Evolutionary conservation across 2,113 vertebrate genomes (phyloP), one percentile per base, ranked within the genome.

Genomic region (Cacatua alba): DNA sequence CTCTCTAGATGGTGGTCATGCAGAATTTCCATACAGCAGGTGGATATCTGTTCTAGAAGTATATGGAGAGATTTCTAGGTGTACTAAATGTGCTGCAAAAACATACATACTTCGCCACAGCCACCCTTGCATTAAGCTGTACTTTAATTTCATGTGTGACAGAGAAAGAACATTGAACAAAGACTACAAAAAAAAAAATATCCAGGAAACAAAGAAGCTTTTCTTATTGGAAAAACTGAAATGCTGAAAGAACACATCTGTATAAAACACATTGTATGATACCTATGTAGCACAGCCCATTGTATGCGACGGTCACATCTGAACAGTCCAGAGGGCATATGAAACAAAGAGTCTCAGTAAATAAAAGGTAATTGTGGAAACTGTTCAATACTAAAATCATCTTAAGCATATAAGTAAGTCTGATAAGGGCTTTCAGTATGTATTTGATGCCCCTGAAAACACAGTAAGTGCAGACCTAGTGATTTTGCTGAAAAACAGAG

Each of bases 61-160:
- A 37, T 6, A 35, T 12, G 24, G 31, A 83, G 20, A 79, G 4
- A 69, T 62, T 68, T 78, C 65, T 35, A 84, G 14, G 31, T 2
- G 0, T 55, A 28, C 20, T 53, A 21, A 17, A 24, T 28, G 16
- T 28, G 12, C 55, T 53, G 53, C 37, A 82, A 84, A 29, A 29
- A 4, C 26, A n/a, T 6, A 23, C 10, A 13, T 63, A 62, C 19
- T 28, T 24, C 0, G 1, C 24, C 18, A 72, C 4, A 2, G 8
- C 15, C 10, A 29, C 7, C 5, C 14, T 41, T 3, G 1, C 33
- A 37, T 43, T 71, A 81, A 35, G 11, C 35, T 64, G 43, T 77
- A 76, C 13, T 89, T 79, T 33, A 86, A 64, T 63, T 90, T 77
- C 64, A 82, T 6, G 37, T 43, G 41, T 43, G 37, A 75, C 46